Base-by-base conservation (phyloP, 1,140 invertebrate species). In the Drosophila nigromelanica region DNA sequence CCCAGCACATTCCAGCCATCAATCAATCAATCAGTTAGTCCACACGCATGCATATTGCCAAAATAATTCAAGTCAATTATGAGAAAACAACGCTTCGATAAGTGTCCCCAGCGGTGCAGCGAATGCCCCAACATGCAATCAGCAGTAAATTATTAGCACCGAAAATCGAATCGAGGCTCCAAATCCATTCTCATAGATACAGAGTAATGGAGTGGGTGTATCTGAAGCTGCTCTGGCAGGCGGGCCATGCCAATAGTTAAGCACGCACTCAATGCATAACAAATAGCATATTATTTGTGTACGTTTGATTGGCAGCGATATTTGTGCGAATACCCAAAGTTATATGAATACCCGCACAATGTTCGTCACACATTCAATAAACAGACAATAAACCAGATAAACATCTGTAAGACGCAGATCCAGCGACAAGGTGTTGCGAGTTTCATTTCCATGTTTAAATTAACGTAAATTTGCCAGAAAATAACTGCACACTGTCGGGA, bases 41-140 rank as follows among this genome's bases (percentile, higher is more conserved):
- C 42, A 12, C 68, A 43, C 51, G 52, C 55, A 76, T 76, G 64
- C 62, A 63, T 70, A 77, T 74, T 77, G 63, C 71, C 75, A 67
- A 74, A 51, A 78, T 81, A 74, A 81, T 86, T 71, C 62, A 58
- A 87, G 82, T 60, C 62, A 76, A 85, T 85, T 79, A 77, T 58
- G 67, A 63, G 80, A 45, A 70, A 43, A 78, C 71, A 78, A 62
- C 67, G 78, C 78, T 86, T 66, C 56, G 78, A 82, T 87, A 86
- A 87, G 75, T 86, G 75, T 54, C 35, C 47, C 47, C 27, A n/a
- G 24, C 40, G 37, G 35, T 39, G 27, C 33, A 27, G 55, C n/a
- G 21, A 52, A 47, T 42, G 37, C 14, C 12, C 14, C 45, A 71
- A 51, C 24, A 55, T 42, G 56, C 51, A 68, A 85, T 69, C 56